Percentiles rank a stretch among this genome's conserved stretches.
Conservation (phyloP, 2,797 vertebrate genomes). For the Miichthys miiuy region DNA sequence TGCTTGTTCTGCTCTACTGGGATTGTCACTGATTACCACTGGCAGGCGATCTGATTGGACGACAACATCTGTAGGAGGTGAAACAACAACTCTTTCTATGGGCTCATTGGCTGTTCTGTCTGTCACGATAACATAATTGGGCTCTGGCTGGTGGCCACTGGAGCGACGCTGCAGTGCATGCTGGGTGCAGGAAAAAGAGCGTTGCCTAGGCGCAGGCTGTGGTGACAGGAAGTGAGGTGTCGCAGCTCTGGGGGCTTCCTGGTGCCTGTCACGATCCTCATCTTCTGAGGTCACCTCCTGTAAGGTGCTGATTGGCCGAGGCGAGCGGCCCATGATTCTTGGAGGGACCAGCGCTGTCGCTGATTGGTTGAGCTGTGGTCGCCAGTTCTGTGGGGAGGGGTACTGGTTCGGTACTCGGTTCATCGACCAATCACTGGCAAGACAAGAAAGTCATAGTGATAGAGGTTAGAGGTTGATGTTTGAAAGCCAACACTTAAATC, state of each 20-base stretch:
- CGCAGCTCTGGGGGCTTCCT: constrained; percentile 73
- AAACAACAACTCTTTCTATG: constrained; percentile 72
- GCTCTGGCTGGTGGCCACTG: constrained; percentile 79
- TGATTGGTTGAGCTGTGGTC: constrained; percentile 84
- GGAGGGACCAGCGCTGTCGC: constrained; percentile 86
- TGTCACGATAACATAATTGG: constrained; percentile 69
- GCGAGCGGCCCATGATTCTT: constrained; percentile 83
- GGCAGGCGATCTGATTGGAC: constrained; percentile 63
- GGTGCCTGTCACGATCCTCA: constrained; percentile 82
- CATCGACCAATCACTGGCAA: constrained; percentile 83
- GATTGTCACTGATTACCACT: background rate
- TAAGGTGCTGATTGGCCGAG: constrained; percentile 87
- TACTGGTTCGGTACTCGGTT: constrained; percentile 71
- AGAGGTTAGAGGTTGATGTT: background rate
- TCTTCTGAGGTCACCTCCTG: constrained; percentile 89
- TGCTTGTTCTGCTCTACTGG: constrained; percentile 51
- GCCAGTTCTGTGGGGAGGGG: constrained; percentile 84
- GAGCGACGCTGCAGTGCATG: constrained; percentile 85
- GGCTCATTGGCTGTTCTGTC: constrained; percentile 78
- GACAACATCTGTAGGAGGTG: constrained; percentile 58
- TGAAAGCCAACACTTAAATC: background rate
- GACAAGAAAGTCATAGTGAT: constrained; percentile 26
- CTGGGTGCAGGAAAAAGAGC: constrained; percentile 88
- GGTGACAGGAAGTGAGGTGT: constrained; percentile 84
- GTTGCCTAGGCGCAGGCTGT: constrained; percentile 85